Evolutionary conservation across 92 coral and sea anemone genomes (phyloP).

Genomic region (Nematostella vectensis): DNA sequence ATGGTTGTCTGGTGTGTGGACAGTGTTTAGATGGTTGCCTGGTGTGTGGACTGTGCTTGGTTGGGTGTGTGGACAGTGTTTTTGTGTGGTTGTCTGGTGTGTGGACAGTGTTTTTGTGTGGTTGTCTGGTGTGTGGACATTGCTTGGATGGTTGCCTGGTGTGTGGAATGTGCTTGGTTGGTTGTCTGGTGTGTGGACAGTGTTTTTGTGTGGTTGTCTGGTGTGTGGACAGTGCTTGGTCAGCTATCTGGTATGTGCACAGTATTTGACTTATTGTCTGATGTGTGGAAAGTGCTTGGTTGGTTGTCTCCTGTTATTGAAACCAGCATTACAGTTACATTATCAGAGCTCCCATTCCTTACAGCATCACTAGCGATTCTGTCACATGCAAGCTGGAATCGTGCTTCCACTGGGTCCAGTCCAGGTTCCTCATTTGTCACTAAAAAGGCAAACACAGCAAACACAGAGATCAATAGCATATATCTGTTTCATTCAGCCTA

Average conservation of each 20-base stretch:
- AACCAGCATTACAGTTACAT: slow-evolving; percentile 95
- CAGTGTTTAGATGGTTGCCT: too few relatives aligned
- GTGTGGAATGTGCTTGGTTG: too few relatives aligned
- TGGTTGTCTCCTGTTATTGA: slow-evolving; percentile 28
- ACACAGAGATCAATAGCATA: not conserved
- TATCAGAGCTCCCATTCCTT: slow-evolving; percentile 96
- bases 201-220: too few relatives aligned
- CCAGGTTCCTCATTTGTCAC: slow-evolving; percentile 36
- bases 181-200: too few relatives aligned
- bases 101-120: too few relatives aligned
- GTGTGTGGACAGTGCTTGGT: too few relatives aligned
- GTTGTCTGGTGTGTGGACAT: too few relatives aligned
- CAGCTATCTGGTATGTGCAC: not conserved
- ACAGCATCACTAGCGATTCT: slow-evolving; percentile 88
- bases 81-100: too few relatives aligned
- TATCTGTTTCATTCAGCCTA: not conserved
- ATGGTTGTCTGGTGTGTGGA: too few relatives aligned
- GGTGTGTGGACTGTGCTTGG: too few relatives aligned
- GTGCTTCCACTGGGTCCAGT: slow-evolving; percentile 47
- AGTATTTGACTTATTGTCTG: not conserved
- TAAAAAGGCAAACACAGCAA: slow-evolving; percentile 6
- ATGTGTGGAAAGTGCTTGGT: not conserved
- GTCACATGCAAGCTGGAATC: slow-evolving; percentile 73
- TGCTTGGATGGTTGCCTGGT: too few relatives aligned
- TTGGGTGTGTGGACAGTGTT: too few relatives aligned